A percentile compares a stretch with the other conserved stretches of the same genome.
These are phyloP conservation scores for Carlito syrichta DNA, from an alignment of 2,113 vertebrate species.

Conservation along the genomic window DNA sequence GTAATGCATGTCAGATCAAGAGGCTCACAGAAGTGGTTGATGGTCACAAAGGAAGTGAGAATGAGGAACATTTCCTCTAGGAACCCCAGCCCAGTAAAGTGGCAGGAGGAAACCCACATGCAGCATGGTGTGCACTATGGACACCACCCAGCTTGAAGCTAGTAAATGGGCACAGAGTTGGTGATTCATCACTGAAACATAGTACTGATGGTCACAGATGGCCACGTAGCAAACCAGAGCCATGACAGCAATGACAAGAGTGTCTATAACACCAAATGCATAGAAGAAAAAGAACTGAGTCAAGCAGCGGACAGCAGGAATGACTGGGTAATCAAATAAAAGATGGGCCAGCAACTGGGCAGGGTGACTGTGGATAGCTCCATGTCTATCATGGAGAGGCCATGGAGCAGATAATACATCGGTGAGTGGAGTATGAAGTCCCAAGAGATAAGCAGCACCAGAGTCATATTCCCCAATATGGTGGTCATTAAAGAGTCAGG, in stretches of 20 bases:
- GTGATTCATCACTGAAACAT: constrained; percentile 60
- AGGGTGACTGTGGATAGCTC: constrained; percentile 63
- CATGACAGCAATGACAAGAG: constrained; percentile 65
- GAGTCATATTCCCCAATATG: constrained; percentile 63
- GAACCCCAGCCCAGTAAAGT: constrained; percentile 28
- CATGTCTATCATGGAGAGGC: constrained; percentile 67
- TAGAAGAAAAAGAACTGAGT: constrained; percentile 74
- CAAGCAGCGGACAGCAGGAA: constrained; percentile 65
- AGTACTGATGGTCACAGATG: constrained; percentile 67
- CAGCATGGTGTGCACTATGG: constrained; percentile 56
- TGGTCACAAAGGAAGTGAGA: constrained; percentile 71
- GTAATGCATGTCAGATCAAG: constrained; percentile 60
- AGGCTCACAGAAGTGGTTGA: constrained; percentile 56
- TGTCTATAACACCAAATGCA: constrained; percentile 65
- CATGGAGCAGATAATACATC: constrained; percentile 73
- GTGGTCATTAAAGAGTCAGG: constrained; percentile 60
- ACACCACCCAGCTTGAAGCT: constrained; percentile 30
- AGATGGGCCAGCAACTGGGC: constrained; percentile 66
- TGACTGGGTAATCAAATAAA: constrained; percentile 26
- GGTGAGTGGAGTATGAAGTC: constrained; percentile 67
- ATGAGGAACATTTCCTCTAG: not conserved
- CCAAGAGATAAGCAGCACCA: constrained; percentile 61
- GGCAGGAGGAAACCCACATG: constrained; percentile 60
- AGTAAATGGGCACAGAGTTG: constrained; percentile 47
- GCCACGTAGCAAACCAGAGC: constrained; percentile 66